Evolutionary conservation across 2,113 vertebrate species (phyloP), one percentile per base, ranked within the genome.

Genomic region (Catagonus wagneri): DNA sequence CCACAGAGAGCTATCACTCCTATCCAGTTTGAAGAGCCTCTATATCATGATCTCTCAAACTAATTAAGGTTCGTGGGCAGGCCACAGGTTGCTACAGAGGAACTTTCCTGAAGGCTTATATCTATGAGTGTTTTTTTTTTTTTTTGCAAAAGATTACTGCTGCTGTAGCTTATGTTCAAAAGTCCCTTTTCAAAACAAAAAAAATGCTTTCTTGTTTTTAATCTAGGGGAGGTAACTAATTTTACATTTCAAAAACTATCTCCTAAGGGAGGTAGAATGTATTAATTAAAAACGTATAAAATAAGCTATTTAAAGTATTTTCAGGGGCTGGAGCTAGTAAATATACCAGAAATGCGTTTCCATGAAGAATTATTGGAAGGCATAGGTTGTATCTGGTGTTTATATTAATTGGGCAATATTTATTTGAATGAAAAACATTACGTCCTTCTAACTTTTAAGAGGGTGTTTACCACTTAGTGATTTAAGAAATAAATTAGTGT

Each of bases 41-140:
- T 98, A 85, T 98, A 98, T 98, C 99, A 99, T 99, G 99, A 99
- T 99, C 98, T 99, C 98, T 98, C 98, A 96, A 98, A 98, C 99
- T 99, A 99, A 99, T 99, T 99, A 99, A 96, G 98, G 98, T 97
- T 98, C 3, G 84, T 98, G 97, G 97, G 91, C 97, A 98, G 98
- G 98, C 98, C 98, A 98, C 98, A 99, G 98, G 98, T 99, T 98
- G 98, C 98, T 97, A 95, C 0, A 98, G 96, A 96, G 86, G 97
- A 90, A 98, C 96, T 2, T 78, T 98, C 98, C 97, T 96, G 97
- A 96, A 95, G 97, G 95, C 76, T 95, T 97, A 91, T 98, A 97
- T 96, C 85, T 65, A 94, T 50, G 65, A 94, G 58, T 65, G 97
- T 97, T 69, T 50, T 32, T 66, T 83, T 56, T 79, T 69, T 92